These are phyloP conservation scores for Pelagia noctiluca DNA, from an alignment of 30 jellyfish, hydroid and myxozoan genomes.

Conservation along the genomic window DNA sequence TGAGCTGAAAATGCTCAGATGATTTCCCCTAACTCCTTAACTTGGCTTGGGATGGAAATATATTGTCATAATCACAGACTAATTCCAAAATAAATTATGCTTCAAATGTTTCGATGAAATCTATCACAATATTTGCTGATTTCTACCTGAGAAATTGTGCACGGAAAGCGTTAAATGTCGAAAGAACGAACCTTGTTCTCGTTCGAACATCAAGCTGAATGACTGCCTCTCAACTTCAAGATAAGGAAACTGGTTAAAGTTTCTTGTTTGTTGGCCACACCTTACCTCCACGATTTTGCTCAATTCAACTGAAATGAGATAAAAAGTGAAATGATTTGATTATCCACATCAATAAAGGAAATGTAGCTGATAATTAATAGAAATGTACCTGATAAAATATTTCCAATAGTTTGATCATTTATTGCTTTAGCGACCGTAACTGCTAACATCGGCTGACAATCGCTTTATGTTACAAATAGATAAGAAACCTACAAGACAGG, in stretches of 20 bases:
- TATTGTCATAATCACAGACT: too few relatives aligned
- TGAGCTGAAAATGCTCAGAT: too few relatives aligned
- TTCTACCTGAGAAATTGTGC: too few relatives aligned
- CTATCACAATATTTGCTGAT: not conserved
- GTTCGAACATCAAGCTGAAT: slow-evolving; percentile 83
- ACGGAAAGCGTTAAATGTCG: too few relatives aligned
- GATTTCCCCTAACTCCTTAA: too few relatives aligned
- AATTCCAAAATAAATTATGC: slow-evolving; percentile 13
- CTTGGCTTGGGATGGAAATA: too few relatives aligned
- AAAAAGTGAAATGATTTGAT: not conserved
- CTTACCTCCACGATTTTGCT: slow-evolving; percentile 82
- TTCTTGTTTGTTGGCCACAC: slow-evolving; percentile 93
- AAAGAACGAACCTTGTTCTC: slow-evolving; percentile 77
- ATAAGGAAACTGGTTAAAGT: slow-evolving; percentile 80
- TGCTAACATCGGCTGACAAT: too few relatives aligned
- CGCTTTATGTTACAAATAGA: too few relatives aligned
- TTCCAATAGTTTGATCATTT: too few relatives aligned
- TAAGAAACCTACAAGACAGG: too few relatives aligned
- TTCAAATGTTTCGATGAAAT: not conserved
- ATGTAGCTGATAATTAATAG: not conserved
- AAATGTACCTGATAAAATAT: too few relatives aligned
- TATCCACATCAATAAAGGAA: not conserved
- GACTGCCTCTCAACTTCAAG: slow-evolving; percentile 93
- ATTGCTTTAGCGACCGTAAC: too few relatives aligned
- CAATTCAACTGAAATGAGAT: slow-evolving; percentile 59